These are phyloP conservation scores for Drosophila miranda DNA, from an alignment of 1,140 invertebrate genomes.

Conservation along the genomic window DNA sequence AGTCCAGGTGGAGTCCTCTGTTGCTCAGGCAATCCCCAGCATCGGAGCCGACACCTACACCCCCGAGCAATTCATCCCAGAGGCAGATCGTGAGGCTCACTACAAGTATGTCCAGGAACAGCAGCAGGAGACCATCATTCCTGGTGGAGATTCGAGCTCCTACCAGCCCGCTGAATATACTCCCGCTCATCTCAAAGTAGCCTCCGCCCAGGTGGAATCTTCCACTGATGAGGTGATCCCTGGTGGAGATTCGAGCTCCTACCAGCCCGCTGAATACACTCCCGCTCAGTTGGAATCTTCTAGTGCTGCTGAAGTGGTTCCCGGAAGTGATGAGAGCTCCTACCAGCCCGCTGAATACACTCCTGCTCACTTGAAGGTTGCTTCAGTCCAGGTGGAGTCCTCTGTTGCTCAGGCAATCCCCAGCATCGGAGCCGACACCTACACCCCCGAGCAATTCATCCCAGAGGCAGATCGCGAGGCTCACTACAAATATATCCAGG, in stretches of 20 bases:
- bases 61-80: conserved; percentile 47
- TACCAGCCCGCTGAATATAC: conserved; percentile 37
- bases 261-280: too few species aligned
- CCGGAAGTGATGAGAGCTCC: too few species aligned
- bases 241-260: too few species aligned
- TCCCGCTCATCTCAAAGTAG: too few species aligned
- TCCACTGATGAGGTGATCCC: too few species aligned
- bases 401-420: too few species aligned
- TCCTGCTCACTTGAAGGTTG: conserved; percentile 1
- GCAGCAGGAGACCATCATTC: neutral
- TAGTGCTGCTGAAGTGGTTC: too few species aligned
- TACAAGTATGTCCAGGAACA: conserved; percentile 40
- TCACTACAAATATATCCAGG: conserved; percentile 41
- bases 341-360: conserved; percentile 37
- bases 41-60: conserved; percentile 48
- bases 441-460: conserved; percentile 42
- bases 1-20: too few species aligned
- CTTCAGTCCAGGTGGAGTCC: too few species aligned
- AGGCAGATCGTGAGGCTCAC: conserved; percentile 39
- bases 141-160: conserved; percentile 24
- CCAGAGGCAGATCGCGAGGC: conserved; percentile 38
- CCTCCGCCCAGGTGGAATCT: too few species aligned
- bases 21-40: neutral
- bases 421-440: too few species aligned
- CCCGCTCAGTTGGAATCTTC: too few species aligned